Base-by-base conservation (phyloP, 37 sponge, comb jelly and placozoan species). In the Spongilla lacustris region DNA sequence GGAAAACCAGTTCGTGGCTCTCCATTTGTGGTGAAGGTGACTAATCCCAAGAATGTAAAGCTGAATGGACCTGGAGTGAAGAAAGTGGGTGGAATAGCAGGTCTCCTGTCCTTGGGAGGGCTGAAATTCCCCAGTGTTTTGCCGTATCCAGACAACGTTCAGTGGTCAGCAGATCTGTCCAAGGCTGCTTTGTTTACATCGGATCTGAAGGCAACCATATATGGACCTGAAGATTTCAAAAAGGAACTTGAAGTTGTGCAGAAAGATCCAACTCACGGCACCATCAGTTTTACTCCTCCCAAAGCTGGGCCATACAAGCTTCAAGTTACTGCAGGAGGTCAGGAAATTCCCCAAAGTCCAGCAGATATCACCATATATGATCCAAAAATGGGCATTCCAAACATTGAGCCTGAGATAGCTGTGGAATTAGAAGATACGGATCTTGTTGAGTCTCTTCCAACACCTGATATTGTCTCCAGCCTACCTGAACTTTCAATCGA, bases 1-100 rank as follows among this genome's bases (percentile, higher is more conserved):
- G 82, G 49, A 2, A 71, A 82, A 34, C 48, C 71, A 5, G 46
- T 82, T n/a, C 82, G 71, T 37, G 82, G 82, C 0, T 82, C 82
- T 34, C 82, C 82, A 2, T 82, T 82, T 48, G 25, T 24, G 21
- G 82, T 82, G 71, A 82, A 70, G 38, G 82, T 82, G 10, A 32
- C 82, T 17, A 58, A 58, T 58, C 58, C 58, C 58, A 58, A 58
- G 58, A 58, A 58, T 17, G 58, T 58, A 17, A 58, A 58, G 21
- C 58, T 58, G 14, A 58, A 17, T 58, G 58, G 58, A 58, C 58
- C 58, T 19, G 58, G 58, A 58, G 58, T 58, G 58, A 58, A 58
- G 58, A 58, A 58, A 17, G 14, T 58, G 14, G 21, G 58, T 1
- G 58, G 58, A 10, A 10, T 58, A 58, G 4, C 58, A 58, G 58